Percentiles rank a stretch among this genome's conserved stretches.
Conservation (phyloP, 2,888 invertebrate genomes). For the Clanis bilineata region DNA sequence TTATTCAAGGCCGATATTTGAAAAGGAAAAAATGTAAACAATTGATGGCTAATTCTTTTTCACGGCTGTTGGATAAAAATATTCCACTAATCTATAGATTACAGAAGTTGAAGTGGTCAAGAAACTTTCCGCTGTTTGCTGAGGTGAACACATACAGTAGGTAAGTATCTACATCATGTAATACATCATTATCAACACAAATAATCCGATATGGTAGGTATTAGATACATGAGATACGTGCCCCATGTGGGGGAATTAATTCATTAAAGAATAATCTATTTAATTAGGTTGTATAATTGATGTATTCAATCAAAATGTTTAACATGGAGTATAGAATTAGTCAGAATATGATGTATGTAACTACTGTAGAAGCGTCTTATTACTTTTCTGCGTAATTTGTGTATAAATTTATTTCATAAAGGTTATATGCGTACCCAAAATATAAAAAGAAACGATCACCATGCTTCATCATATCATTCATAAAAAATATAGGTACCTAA, state of each 20-base stretch:
- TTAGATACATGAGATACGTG: conserved; percentile 18
- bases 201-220: conserved; percentile 26
- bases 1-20: conserved; percentile 10
- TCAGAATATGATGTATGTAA: no score
- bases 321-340: no score
- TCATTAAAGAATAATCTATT: neutral
- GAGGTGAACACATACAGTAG: conserved; percentile 24
- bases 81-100: conserved; percentile 70
- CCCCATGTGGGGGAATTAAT: conserved; percentile 1
- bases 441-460: no score
- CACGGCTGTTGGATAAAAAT: conserved; percentile 52
- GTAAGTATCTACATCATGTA: conserved; percentile 28
- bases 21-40: conserved; percentile 17
- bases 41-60: conserved; percentile 24
- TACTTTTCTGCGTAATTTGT: no score
- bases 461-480: no score
- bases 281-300: neutral
- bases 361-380: no score
- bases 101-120: conserved; percentile 40
- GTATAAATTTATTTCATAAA: no score
- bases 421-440: no score
- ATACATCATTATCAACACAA: conserved; percentile 40
- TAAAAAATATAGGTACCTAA: no score
- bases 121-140: conserved; percentile 63
- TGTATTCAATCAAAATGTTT: neutral